Evolutionary conservation across 2,888 invertebrate genomes (phyloP).

Genomic region (Cataglyphis cursor): DNA sequence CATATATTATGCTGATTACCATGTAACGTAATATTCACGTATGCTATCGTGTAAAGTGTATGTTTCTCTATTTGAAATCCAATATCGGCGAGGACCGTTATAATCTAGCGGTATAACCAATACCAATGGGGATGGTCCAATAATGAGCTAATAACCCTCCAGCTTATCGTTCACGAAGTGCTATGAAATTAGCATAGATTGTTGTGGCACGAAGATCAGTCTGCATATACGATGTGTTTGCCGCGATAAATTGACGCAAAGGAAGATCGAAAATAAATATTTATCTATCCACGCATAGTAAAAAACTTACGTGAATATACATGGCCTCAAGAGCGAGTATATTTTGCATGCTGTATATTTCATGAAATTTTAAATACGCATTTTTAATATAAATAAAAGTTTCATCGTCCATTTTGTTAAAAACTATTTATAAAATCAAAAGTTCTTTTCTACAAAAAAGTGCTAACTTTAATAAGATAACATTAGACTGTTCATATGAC

Average conservation of each 20-base stretch:
- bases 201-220: slow-evolving; percentile 67
- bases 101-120: slow-evolving; percentile 67
- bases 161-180: slow-evolving; percentile 70
- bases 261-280: slow-evolving; percentile 65
- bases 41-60: slow-evolving; percentile 43
- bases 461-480: neutral
- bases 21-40: slow-evolving; percentile 55
- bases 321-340: slow-evolving; percentile 10
- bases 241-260: slow-evolving; percentile 59
- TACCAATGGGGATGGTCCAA: slow-evolving; percentile 62
- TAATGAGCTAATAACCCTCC: slow-evolving; percentile 74
- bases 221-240: slow-evolving; percentile 69
- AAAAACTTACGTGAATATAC: slow-evolving; percentile 44
- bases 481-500: neutral
- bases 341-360: slow-evolving; percentile 15
- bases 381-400: slow-evolving; percentile 18
- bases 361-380: slow-evolving; percentile 22
- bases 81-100: slow-evolving; percentile 72
- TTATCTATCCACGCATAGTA: slow-evolving; percentile 41
- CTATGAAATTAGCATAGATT: slow-evolving; percentile 76
- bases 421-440: slow-evolving; percentile 14
- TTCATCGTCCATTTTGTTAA: neutral
- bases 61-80: slow-evolving; percentile 69
- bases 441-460: slow-evolving; percentile 11
- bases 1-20: slow-evolving; percentile 55